Percentiles rank a stretch among this genome's conserved stretches.
These are phyloP conservation scores for Plemyria rubiginata DNA, from an alignment of 2,888 invertebrate species.

Conservation along the genomic window DNA sequence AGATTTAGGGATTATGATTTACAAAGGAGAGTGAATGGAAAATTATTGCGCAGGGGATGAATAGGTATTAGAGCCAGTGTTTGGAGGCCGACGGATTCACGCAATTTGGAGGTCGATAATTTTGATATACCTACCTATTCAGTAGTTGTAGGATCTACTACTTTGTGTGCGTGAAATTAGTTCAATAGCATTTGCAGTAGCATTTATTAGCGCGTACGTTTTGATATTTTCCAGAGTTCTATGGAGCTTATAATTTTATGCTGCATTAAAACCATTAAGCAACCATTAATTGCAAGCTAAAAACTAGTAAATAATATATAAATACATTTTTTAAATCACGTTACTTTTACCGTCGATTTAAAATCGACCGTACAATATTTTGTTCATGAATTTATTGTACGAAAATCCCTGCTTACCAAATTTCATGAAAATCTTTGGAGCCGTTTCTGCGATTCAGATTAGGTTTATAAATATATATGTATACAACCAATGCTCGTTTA, in stretches of 20 bases:
- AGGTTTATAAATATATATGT: too few species aligned
- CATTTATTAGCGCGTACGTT: too few species aligned
- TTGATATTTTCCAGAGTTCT: neutral
- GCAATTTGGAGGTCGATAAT: slow-evolving; percentile 8
- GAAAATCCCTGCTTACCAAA: too few species aligned
- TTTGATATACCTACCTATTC: neutral
- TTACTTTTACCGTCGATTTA: too few species aligned
- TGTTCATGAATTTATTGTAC: too few species aligned
- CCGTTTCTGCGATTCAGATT: too few species aligned
- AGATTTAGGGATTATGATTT: slow-evolving; percentile 85
- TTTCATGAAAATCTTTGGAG: too few species aligned
- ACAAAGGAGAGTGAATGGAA: slow-evolving; percentile 83
- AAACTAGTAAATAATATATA: too few species aligned
- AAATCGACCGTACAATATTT: too few species aligned
- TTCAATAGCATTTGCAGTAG: slow-evolving; percentile 17
- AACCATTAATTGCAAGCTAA: neutral
- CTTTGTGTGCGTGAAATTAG: slow-evolving; percentile 53
- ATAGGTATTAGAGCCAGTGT: slow-evolving; percentile 60
- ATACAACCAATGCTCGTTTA: too few species aligned
- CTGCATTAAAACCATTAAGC: neutral
- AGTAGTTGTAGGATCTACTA: neutral
- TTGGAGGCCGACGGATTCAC: slow-evolving; percentile 52
- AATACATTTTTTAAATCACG: too few species aligned
- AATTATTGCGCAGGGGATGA: slow-evolving; percentile 80
- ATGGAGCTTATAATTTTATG: neutral